Evolutionary conservation across 2,797 vertebrate species (phyloP).

Genomic region (Premnoplex brunnescens): DNA sequence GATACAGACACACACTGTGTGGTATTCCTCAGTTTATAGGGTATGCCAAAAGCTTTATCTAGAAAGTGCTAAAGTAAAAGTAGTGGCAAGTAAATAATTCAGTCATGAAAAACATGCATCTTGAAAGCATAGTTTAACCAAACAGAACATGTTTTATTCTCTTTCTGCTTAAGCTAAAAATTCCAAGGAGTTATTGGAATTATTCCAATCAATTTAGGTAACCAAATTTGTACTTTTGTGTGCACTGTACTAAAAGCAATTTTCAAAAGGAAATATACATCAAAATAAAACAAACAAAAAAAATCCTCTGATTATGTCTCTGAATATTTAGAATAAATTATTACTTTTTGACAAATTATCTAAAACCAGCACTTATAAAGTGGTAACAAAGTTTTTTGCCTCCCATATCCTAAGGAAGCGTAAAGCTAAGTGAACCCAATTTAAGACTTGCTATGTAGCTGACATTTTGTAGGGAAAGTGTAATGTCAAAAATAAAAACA

Average conservation of each 20-base stretch:
- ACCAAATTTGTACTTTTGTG: neutral
- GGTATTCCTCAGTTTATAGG: constrained; percentile 57
- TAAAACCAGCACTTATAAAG: neutral
- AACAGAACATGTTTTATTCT: constrained; percentile 52
- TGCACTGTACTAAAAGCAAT: neutral
- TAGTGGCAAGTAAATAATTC: constrained; percentile 71
- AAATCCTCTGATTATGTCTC: neutral
- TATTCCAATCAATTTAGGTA: constrained; percentile 40
- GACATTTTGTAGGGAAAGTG: constrained; percentile 82
- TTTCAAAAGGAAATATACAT: neutral
- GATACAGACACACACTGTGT: neutral
- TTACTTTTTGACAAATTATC: constrained; percentile 36
- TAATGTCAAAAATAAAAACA: constrained; percentile 79
- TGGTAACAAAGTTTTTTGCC: neutral
- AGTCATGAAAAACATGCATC: constrained; percentile 62
- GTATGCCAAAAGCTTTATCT: constrained; percentile 65
- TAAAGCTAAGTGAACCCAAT: constrained; percentile 77
- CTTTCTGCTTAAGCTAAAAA: constrained; percentile 63
- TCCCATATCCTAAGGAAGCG: neutral
- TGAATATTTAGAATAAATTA: constrained; percentile 31
- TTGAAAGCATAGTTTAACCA: constrained; percentile 41
- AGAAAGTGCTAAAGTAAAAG: constrained; percentile 57
- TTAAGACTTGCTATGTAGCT: constrained; percentile 80
- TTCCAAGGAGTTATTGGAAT: constrained; percentile 54
- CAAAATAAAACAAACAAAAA: neutral